Evolutionary conservation across 2,797 vertebrate species (phyloP).

Genomic region (Masticophis lateralis): DNA sequence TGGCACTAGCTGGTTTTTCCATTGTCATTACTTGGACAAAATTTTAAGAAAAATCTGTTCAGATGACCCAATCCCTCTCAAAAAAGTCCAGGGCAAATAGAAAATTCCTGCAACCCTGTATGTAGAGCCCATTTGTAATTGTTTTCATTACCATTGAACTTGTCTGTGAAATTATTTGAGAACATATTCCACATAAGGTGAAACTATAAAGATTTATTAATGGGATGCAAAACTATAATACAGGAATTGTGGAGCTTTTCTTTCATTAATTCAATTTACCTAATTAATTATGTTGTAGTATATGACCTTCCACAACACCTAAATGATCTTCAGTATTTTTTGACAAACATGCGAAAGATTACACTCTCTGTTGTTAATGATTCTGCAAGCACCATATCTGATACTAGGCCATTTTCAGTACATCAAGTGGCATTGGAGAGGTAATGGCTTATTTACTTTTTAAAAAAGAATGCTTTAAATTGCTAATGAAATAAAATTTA

Average conservation of each 20-base stretch:
- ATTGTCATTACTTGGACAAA: neutral
- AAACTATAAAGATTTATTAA: neutral
- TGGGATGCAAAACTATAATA: neutral
- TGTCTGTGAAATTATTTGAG: neutral
- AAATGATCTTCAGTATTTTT: slow-evolving; percentile 87
- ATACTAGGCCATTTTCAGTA: neutral
- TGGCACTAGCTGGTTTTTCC: neutral
- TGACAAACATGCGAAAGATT: slow-evolving; percentile 83
- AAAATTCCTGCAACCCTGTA: neutral
- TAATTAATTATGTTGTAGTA: slow-evolving; percentile 65
- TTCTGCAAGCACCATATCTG: slow-evolving; percentile 50
- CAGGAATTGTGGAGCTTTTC: neutral
- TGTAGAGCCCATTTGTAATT: neutral
- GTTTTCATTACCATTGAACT: neutral
- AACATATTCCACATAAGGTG: neutral
- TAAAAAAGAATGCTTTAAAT: neutral
- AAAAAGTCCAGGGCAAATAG: neutral
- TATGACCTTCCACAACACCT: slow-evolving; percentile 84
- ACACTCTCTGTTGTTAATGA: slow-evolving; percentile 81
- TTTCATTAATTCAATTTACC: neutral
- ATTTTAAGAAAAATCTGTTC: neutral
- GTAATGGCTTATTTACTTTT: neutral
- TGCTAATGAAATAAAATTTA: neutral
- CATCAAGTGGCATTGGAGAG: neutral
- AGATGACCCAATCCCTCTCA: neutral